Percentiles rank a stretch among this genome's conserved stretches.
These are phyloP conservation scores for Gallinago media DNA, from an alignment of 2,113 vertebrate species.

Conservation along the genomic window DNA sequence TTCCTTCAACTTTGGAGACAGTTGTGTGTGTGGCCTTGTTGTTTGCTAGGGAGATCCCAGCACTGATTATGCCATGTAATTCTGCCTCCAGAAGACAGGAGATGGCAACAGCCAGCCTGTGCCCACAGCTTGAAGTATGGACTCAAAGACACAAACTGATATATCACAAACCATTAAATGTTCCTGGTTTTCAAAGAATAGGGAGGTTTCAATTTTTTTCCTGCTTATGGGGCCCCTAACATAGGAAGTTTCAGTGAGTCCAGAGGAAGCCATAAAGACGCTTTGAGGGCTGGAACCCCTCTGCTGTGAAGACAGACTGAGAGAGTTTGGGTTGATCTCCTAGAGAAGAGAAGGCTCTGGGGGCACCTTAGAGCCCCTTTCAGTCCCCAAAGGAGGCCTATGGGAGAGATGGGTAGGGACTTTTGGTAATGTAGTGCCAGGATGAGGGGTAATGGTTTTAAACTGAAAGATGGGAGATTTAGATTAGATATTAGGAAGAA, in stretches of 20 bases:
- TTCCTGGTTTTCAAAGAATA: neutral
- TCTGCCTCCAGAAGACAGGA: neutral
- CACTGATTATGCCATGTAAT: accelerated
- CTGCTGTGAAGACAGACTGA: neutral
- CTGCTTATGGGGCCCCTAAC: neutral
- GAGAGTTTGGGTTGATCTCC: neutral
- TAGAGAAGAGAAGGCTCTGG: neutral
- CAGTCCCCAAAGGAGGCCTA: neutral
- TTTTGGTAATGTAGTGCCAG: neutral
- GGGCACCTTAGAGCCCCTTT: neutral
- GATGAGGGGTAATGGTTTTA: neutral
- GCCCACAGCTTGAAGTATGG: neutral
- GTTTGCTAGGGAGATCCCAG: neutral
- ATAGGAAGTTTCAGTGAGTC: neutral
- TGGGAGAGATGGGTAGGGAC: neutral
- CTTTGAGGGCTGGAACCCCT: neutral
- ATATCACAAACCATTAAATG: accelerated
- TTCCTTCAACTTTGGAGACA: neutral
- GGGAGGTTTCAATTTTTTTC: neutral
- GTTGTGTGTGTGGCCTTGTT: neutral
- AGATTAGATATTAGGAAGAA: neutral
- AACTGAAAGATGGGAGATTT: neutral
- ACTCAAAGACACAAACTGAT: neutral
- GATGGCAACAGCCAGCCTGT: neutral
- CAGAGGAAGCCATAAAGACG: neutral